Percentiles rank a stretch among this genome's conserved stretches.
phyloP scores from a whole-genome alignment of 1,140 invertebrate species.

The Hirudo medicinalis region DNA sequence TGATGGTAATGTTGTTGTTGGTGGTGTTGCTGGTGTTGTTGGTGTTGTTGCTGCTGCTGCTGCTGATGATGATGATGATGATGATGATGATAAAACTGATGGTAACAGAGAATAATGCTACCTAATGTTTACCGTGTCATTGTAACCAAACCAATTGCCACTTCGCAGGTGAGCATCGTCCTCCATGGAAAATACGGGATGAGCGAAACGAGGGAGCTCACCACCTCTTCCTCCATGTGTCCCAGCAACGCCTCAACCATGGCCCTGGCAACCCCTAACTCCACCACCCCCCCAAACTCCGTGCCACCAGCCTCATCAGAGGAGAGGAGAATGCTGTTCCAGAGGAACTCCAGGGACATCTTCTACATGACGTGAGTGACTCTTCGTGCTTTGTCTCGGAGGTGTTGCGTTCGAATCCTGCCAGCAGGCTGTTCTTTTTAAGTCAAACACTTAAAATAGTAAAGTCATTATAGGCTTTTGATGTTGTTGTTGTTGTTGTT shows the following conservation, averaged over 20 bases:
- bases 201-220: conserved; percentile 39
- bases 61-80: no score
- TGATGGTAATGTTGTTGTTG: no score
- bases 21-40: no score
- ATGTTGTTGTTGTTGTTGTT: not conserved
- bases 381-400: not conserved
- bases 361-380: conserved; percentile 38
- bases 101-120: no score
- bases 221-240: conserved; percentile 23
- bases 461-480: not conserved
- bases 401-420: no score
- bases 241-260: not conserved
- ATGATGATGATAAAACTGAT: no score
- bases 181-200: conserved; percentile 40
- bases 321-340: conserved; percentile 33
- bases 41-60: no score
- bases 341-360: conserved; percentile 37
- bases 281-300: not conserved
- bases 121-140: no score
- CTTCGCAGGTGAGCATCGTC: conserved; percentile 36
- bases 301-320: not conserved
- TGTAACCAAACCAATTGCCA: no score
- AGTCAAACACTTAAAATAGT: not conserved
- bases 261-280: not conserved
- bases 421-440: not conserved